These are phyloP conservation scores for Turdus rufiventris DNA, from an alignment of 2,113 vertebrate species.

Conservation along the genomic window DNA sequence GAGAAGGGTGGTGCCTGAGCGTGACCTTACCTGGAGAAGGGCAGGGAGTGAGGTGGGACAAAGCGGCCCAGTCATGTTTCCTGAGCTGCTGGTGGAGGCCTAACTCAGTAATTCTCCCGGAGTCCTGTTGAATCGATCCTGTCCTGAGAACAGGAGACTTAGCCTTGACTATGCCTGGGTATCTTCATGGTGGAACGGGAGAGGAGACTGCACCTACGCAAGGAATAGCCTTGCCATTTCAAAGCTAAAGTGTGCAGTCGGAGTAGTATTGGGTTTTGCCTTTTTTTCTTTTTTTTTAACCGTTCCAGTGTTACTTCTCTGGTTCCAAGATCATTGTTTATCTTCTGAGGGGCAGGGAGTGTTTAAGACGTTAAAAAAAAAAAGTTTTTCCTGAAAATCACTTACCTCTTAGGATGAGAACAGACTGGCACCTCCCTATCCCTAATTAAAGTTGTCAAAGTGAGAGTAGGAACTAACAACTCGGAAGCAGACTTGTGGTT, in stretches of 20 bases:
- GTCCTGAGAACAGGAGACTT: neutral
- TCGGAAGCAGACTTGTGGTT: neutral
- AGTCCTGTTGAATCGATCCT: neutral
- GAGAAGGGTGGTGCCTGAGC: neutral
- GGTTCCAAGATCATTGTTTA: neutral
- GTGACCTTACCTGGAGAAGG: neutral
- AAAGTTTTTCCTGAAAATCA: too few relatives aligned
- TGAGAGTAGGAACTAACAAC: neutral
- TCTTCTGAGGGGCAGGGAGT: neutral
- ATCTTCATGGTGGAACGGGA: neutral
- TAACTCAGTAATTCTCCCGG: neutral
- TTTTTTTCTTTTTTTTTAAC: neutral
- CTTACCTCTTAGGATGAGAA: too few relatives aligned
- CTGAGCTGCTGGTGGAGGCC: neutral
- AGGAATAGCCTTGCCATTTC: neutral
- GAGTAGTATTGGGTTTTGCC: neutral
- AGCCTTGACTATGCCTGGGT: neutral
- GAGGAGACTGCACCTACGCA: neutral
- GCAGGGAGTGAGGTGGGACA: neutral
- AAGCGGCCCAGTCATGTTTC: neutral
- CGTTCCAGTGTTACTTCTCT: rapidly evolving
- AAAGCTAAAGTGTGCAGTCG: neutral
- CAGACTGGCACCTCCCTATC: too few relatives aligned
- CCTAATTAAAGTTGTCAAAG: neutral
- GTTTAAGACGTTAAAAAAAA: too few relatives aligned